These are phyloP conservation scores for Nerophis ophidion DNA, from an alignment of 2,113 vertebrate genomes.

Conservation along the genomic window DNA sequence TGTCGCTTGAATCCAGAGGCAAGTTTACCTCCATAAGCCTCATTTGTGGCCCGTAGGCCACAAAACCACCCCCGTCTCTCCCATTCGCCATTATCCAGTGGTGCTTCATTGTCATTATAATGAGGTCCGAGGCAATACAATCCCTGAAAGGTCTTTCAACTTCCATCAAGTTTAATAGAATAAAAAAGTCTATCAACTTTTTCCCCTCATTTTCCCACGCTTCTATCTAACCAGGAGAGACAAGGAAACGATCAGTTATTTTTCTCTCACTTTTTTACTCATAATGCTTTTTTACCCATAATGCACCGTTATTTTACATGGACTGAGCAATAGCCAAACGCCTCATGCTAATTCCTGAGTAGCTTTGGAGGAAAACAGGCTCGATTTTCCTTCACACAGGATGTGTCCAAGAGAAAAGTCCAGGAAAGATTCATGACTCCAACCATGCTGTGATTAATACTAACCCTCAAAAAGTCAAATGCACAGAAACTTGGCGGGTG, in stretches of 20 bases:
- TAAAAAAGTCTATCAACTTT: conserved; percentile 9
- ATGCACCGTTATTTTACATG: conserved; percentile 51
- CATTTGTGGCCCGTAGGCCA: conserved; percentile 31
- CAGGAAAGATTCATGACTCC: too few relatives aligned
- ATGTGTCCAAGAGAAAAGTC: too few relatives aligned
- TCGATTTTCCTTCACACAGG: not conserved
- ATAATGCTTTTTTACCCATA: conserved; percentile 41
- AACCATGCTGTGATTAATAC: too few relatives aligned
- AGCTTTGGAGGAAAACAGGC: conserved; percentile 37
- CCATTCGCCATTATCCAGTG: conserved; percentile 14
- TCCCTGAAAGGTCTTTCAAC: conserved; percentile 14
- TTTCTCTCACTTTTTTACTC: conserved; percentile 43
- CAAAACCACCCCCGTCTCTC: not conserved
- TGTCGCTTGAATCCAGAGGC: conserved; percentile 25
- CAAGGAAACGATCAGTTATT: conserved; percentile 52
- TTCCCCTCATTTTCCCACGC: conserved; percentile 15
- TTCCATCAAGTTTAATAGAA: conserved; percentile 14
- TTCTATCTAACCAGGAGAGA: conserved; percentile 32
- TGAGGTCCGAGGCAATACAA: conserved; percentile 56
- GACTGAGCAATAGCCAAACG: conserved; percentile 28
- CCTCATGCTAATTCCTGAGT: conserved; percentile 55
- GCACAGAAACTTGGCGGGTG: not conserved
- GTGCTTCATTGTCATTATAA: conserved; percentile 69
- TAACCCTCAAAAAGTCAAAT: too few relatives aligned
- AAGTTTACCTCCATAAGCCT: conserved; percentile 38